Evolutionary conservation across 2,113 vertebrate genomes (phyloP).

Genomic region (Hyperopisus bebe): DNA sequence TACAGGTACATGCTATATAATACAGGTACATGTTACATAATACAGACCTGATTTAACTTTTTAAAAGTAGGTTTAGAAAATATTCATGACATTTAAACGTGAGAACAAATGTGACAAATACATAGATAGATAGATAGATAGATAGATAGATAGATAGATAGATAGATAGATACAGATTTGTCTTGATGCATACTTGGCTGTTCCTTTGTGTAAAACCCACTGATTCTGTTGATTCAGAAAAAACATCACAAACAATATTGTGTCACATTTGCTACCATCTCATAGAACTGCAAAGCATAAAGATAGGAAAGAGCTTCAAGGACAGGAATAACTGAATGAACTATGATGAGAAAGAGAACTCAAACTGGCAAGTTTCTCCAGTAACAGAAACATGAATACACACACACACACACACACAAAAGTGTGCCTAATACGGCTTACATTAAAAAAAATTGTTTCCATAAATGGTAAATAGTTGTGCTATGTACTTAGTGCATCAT

Average conservation of each 20-base stretch:
- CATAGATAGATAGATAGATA: background rate
- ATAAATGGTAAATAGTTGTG: background rate
- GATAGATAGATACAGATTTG: background rate
- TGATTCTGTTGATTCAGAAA: conserved; percentile 10
- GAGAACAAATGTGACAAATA: background rate
- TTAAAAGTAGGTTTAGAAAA: background rate
- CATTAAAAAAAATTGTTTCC: background rate
- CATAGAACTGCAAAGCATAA: background rate
- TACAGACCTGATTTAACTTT: background rate
- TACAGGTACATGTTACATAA: background rate
- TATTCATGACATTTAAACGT: background rate
- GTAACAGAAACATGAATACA: background rate
- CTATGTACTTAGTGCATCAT: background rate
- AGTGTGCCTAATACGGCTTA: background rate
- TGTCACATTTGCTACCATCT: conserved; percentile 17
- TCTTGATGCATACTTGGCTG: background rate
- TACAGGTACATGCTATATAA: background rate
- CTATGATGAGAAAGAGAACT: conserved; percentile 4
- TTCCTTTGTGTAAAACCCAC: conserved; percentile 8
- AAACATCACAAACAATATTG: conserved; percentile 21
- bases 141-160: background rate
- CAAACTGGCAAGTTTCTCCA: background rate
- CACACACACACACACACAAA: background rate
- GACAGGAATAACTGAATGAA: background rate
- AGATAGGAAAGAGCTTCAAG: background rate